Conservation (phyloP, 2,888 invertebrate genomes). For the Nysson spinosus region DNA sequence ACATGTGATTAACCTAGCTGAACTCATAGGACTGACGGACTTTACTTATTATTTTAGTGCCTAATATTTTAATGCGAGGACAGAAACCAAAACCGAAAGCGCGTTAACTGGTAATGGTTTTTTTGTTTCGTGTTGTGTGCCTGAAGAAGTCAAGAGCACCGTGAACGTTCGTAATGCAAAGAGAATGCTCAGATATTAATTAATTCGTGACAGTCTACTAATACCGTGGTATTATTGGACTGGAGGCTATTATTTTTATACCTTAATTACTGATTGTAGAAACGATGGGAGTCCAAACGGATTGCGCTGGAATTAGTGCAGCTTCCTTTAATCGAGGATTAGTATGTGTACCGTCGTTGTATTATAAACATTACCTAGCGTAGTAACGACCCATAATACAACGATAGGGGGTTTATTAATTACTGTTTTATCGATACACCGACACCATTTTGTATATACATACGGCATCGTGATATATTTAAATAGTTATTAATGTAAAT, state of each 20-base stretch:
- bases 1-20: conserved; percentile 71
- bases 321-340: conserved; percentile 50
- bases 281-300: conserved; percentile 35
- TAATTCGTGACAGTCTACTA: conserved; percentile 55
- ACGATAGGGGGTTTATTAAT: conserved; percentile 27
- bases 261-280: conserved; percentile 50
- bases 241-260: conserved; percentile 76
- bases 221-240: conserved; percentile 55
- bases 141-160: background rate
- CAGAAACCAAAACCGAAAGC: conserved; percentile 22
- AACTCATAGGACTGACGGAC: conserved; percentile 73
- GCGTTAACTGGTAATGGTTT: conserved; percentile 16
- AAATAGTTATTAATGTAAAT: conserved; percentile 72
- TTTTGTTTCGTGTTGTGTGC: conserved; percentile 12
- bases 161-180: background rate
- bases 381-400: conserved; percentile 18
- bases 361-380: conserved; percentile 52
- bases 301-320: conserved; percentile 44
- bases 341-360: conserved; percentile 51
- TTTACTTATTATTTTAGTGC: conserved; percentile 68
- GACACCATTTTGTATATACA: conserved; percentile 47
- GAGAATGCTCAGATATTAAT: conserved; percentile 66
- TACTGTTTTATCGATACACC: conserved; percentile 49
- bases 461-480: conserved; percentile 65
- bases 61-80: conserved; percentile 55